Evolutionary conservation across 2,113 vertebrate genomes (phyloP).

Genomic region (Cinclus cinclus): DNA sequence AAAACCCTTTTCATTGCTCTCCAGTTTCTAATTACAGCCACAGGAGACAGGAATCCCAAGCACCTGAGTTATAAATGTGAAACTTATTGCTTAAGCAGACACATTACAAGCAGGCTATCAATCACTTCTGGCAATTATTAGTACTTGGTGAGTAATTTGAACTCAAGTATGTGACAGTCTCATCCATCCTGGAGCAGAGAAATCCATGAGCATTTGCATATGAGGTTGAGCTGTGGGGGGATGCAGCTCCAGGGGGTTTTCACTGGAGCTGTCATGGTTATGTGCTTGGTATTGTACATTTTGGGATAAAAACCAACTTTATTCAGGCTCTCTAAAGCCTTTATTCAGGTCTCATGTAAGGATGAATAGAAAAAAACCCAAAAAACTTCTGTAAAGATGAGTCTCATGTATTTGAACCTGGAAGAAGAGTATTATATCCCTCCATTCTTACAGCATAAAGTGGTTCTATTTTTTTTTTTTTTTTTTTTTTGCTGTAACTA

Average conservation of each 20-base stretch:
- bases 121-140: conserved; percentile 29
- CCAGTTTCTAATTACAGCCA: not conserved
- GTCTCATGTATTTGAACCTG: not conserved
- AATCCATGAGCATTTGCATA: not conserved
- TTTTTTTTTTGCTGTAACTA: not conserved
- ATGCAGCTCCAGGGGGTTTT: not conserved
- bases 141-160: not conserved
- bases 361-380: too few relatives aligned
- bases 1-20: not conserved
- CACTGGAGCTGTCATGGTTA: accelerated
- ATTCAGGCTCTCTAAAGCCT: not conserved
- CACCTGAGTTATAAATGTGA: not conserved
- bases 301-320: not conserved
- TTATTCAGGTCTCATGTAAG: too few relatives aligned
- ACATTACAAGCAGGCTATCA: not conserved
- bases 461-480: accelerated
- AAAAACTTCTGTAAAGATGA: not conserved
- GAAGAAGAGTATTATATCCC: not conserved
- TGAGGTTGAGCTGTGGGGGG: not conserved
- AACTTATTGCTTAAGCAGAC: not conserved
- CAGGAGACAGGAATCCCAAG: not conserved
- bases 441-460: not conserved
- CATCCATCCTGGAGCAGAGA: conserved; percentile 13
- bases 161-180: not conserved
- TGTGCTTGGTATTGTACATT: accelerated